A percentile compares a stretch with the other conserved stretches of the same genome.
These are phyloP conservation scores for Pseudoatta argentina DNA, from an alignment of 1,140 invertebrate genomes.

Conservation along the genomic window DNA sequence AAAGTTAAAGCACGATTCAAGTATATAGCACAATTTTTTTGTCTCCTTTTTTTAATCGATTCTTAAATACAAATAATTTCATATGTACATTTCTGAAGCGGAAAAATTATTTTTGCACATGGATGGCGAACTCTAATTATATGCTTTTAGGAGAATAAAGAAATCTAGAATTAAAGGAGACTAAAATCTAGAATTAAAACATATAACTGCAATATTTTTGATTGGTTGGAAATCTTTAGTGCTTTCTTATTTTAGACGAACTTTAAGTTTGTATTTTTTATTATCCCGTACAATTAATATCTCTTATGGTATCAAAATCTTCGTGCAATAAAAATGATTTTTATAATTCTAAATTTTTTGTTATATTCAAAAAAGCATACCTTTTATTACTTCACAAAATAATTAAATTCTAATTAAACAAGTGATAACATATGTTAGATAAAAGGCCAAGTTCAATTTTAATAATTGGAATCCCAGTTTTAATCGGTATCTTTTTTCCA, in stretches of 20 bases:
- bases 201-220: not conserved
- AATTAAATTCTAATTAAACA: not conserved
- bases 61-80: no score
- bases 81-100: not conserved
- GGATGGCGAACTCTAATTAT: not conserved
- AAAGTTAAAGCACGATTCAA: no score
- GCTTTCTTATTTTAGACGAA: not conserved
- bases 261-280: not conserved
- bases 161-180: not conserved
- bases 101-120: not conserved
- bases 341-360: no score
- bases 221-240: not conserved
- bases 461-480: slow-evolving; percentile 13
- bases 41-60: no score
- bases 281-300: not conserved
- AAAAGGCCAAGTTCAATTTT: slow-evolving; percentile 14
- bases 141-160: not conserved
- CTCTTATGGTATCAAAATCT: not conserved
- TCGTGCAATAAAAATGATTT: no score
- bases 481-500: slow-evolving; percentile 39
- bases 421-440: not conserved
- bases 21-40: no score
- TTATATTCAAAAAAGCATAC: not conserved
- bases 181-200: not conserved
- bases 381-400: slow-evolving; percentile 1